Evolutionary conservation across 2,888 invertebrate species (phyloP).

Genomic region (Choreutis nemorana): DNA sequence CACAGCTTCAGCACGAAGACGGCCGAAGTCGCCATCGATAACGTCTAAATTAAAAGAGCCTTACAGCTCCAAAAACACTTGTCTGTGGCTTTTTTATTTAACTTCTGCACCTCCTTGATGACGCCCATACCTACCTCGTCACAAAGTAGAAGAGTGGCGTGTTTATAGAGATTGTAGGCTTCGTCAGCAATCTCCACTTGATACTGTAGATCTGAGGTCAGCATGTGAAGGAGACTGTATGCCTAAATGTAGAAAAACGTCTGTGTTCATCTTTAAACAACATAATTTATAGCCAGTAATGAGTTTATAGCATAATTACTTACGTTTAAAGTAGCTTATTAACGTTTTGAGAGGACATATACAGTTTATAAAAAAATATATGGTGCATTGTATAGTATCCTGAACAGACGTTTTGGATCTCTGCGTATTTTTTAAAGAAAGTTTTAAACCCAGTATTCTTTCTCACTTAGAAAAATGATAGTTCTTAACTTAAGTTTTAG

Average conservation of each 20-base stretch:
- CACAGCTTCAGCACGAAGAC: no score
- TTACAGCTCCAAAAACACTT: no score
- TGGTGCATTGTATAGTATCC: background rate
- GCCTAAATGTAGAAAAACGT: constrained; percentile 19
- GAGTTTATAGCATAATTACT: no score
- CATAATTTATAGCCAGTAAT: no score
- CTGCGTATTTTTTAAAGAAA: no score
- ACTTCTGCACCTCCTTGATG: no score
- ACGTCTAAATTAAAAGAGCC: no score
- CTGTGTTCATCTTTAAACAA: background rate
- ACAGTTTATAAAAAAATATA: background rate
- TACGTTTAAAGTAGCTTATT: background rate
- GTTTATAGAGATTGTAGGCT: constrained; percentile 43
- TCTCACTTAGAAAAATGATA: no score
- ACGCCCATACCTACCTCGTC: constrained; percentile 33
- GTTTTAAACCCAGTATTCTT: no score
- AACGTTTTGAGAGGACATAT: background rate
- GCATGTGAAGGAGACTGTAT: constrained; percentile 36
- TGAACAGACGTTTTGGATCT: no score
- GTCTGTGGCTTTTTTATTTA: no score
- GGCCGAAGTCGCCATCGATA: no score
- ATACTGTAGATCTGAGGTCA: constrained; percentile 36
- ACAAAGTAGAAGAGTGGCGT: constrained; percentile 27
- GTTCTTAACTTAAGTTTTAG: background rate
- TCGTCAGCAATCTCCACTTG: constrained; percentile 41